Evolutionary conservation across 2,113 vertebrate species (phyloP), one percentile per base, ranked within the genome.

Genomic region (Lynx canadensis): DNA sequence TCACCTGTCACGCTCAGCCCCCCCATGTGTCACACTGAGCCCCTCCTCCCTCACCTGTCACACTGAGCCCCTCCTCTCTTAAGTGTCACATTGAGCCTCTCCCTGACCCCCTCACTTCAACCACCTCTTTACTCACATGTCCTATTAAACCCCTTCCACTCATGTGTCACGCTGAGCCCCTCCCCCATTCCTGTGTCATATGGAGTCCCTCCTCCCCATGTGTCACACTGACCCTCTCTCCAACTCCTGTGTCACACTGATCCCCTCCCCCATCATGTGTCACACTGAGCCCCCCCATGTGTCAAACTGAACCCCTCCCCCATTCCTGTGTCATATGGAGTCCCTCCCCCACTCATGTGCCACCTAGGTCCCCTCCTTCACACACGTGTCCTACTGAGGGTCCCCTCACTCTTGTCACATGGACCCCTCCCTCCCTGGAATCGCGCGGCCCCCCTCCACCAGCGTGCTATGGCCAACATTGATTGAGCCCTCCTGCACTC

Each of bases 331-430:
- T 27, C 82, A 21, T 16, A 29, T 3, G 9, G 4, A 68, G 29
- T 4, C 23, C 50, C 16, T 76, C 21, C 2, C 4, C 0, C 25
- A 19, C n/a, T 11, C 25, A 29, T 1, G 11, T 9, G 16, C 10
- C 76, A 31, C 60, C 14, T 6, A 5, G 74, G 25, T 12, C 6
- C 41, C 33, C 48, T 68, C n/a, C 12, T 38, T 1, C 11, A 41
- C 31, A 29, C 33, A 23, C 0, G 2, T 55, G n/a, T 91, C 63
- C 27, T 23, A 25, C 41, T 5, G 57, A 45, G 4, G 3, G 7
- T 5, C 50, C 36, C 2, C 48, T 18, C 16, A 5, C 48, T 45
- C 15, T 25, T n/a, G 21, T 25, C 33, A 69, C 33, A 71, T 5
- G 8, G 23, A 18, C 7, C 4, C 13, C 15, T 23, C 15, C 38